Percentiles rank a stretch among this genome's conserved stretches.
phyloP scores from a whole-genome alignment of 64 coral and sea anemone genomes.

The Trachythela sp. region DNA sequence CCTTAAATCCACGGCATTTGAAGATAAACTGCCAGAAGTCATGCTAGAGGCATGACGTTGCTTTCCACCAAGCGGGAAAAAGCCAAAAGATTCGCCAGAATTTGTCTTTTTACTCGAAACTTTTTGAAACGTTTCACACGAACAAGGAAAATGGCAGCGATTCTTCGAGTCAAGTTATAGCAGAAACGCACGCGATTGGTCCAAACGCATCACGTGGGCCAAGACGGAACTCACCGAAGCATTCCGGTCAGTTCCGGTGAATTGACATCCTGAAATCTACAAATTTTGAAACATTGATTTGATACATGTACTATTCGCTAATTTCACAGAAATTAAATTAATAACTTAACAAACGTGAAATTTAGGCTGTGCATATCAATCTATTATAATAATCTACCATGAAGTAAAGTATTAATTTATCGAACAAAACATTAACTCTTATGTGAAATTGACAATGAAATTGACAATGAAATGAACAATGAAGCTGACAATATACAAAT shows the following conservation, averaged over 20 bases:
- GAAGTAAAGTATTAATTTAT: too few relatives aligned
- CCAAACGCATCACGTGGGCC: background rate
- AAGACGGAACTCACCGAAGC: background rate
- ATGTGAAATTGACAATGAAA: too few relatives aligned
- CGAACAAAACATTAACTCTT: too few relatives aligned
- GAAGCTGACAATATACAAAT: too few relatives aligned
- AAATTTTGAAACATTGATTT: background rate
- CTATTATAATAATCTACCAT: too few relatives aligned
- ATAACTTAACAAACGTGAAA: too few relatives aligned
- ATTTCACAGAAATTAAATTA: background rate
- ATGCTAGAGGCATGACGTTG: slow-evolving; percentile 13
- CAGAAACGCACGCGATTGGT: background rate
- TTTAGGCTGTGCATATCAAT: too few relatives aligned
- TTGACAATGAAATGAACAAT: too few relatives aligned
- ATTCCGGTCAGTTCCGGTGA: background rate
- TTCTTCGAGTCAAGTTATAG: background rate
- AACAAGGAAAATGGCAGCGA: slow-evolving; percentile 34
- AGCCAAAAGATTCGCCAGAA: background rate
- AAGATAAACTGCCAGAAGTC: slow-evolving; percentile 15
- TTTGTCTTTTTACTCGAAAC: background rate
- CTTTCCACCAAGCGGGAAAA: background rate
- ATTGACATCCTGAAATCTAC: slow-evolving; percentile 10
- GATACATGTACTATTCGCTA: background rate
- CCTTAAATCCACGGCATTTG: slow-evolving; percentile 12
- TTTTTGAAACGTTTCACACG: background rate